Percentiles rank a stretch among this genome's conserved stretches.
These are phyloP conservation scores for Eulithis prunata DNA, from an alignment of 2,888 invertebrate genomes.

Conservation along the genomic window DNA sequence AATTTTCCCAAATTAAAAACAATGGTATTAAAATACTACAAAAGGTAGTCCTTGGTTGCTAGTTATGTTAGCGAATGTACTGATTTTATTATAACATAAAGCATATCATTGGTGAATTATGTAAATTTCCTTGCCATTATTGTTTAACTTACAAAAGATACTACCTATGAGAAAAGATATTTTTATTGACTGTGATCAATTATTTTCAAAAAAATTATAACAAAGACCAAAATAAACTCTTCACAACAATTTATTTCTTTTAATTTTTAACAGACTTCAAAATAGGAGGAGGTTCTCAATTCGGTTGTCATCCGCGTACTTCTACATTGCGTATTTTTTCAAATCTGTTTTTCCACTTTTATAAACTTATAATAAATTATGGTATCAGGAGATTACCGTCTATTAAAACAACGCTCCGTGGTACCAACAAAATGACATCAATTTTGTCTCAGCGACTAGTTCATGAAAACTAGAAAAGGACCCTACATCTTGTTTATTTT, in stretches of 20 bases:
- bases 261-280: too few species aligned
- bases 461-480: too few species aligned
- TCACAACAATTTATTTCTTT: conserved; percentile 63
- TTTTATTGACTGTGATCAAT: conserved; percentile 44
- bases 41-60: conserved; percentile 17
- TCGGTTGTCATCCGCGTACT: too few species aligned
- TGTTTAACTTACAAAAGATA: conserved; percentile 12
- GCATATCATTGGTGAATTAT: conserved; percentile 33
- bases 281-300: too few species aligned
- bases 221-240: conserved; percentile 80
- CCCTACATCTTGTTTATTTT: too few species aligned
- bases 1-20: conserved; percentile 15
- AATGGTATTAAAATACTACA: conserved; percentile 4
- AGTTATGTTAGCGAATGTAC: conserved; percentile 16
- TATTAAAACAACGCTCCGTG: too few species aligned
- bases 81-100: conserved; percentile 24
- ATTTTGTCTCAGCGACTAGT: too few species aligned
- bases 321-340: too few species aligned
- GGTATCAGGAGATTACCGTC: too few species aligned
- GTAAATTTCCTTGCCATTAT: conserved; percentile 25
- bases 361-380: too few species aligned
- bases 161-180: conserved; percentile 14
- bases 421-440: too few species aligned
- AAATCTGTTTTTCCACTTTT: too few species aligned
- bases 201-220: conserved; percentile 64